A percentile compares a stretch with the other conserved stretches of the same genome.
Conservation (phyloP, 2,797 vertebrate species). For the Dicrostonyx torquatus region DNA sequence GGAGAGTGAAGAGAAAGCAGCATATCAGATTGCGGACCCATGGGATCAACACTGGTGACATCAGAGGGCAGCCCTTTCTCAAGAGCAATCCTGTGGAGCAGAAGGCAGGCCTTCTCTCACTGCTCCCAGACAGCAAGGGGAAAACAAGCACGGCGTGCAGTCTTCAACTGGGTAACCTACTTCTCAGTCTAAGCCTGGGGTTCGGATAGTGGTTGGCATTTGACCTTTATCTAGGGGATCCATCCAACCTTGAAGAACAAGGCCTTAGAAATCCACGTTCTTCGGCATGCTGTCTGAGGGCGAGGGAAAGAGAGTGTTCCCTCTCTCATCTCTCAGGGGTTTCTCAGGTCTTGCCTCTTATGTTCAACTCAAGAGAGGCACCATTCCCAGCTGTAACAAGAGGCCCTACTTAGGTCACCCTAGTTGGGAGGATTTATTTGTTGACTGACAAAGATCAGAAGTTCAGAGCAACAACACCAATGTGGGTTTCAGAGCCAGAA, state of each 20-base stretch:
- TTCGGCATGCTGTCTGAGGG: background rate
- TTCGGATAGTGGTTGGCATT: background rate
- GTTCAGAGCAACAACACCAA: background rate
- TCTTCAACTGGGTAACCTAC: background rate
- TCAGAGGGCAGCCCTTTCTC: background rate
- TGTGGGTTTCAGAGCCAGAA: background rate
- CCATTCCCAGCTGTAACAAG: background rate
- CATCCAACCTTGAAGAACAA: background rate
- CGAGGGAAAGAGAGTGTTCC: background rate
- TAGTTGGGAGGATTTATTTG: background rate
- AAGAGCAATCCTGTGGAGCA: background rate
- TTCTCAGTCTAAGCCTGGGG: background rate
- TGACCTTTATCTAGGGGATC: background rate
- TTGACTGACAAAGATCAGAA: conserved; percentile 8
- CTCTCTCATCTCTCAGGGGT: background rate
- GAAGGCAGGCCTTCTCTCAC: background rate
- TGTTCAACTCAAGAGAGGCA: background rate
- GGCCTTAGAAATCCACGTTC: background rate
- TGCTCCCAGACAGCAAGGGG: background rate
- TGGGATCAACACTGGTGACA: background rate
- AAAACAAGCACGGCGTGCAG: background rate
- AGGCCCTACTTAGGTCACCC: background rate
- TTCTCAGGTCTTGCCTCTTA: background rate
- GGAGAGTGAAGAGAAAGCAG: background rate
- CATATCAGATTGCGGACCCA: background rate